phyloP scores from a whole-genome alignment of 2,113 vertebrate genomes.

The Scartelaos histophorus region DNA sequence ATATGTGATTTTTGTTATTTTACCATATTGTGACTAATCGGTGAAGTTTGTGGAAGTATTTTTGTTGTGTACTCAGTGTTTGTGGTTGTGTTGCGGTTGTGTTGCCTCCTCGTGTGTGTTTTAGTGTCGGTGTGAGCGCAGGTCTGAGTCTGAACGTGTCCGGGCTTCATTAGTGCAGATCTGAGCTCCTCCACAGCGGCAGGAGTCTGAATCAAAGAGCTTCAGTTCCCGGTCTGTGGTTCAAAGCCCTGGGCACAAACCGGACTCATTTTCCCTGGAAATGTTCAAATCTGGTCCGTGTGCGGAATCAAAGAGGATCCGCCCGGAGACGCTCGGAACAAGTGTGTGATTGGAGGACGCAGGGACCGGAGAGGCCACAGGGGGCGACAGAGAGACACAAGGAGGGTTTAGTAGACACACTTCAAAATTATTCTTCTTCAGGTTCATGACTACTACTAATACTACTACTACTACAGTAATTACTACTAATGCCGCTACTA shows the following conservation, averaged over 20 bases:
- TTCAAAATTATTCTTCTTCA: no score
- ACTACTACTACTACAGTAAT: no score
- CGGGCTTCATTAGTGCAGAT: constrained; percentile 72
- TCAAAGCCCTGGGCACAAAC: constrained; percentile 77
- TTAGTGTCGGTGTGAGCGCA: constrained; percentile 53
- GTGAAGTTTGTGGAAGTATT: no score
- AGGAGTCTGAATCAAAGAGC: constrained; percentile 77
- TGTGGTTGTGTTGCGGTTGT: constrained; percentile 12
- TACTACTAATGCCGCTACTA: no score
- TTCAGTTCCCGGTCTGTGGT: constrained; percentile 75
- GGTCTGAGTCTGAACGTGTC: constrained; percentile 60
- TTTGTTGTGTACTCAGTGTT: constrained; percentile 54
- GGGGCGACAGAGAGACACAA: constrained; percentile 12
- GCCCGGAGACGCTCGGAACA: constrained; percentile 48
- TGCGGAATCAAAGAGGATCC: constrained; percentile 75
- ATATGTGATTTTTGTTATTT: no score
- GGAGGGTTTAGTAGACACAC: no score
- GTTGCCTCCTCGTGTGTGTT: not conserved
- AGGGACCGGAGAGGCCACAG: constrained; percentile 58
- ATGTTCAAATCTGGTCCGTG: constrained; percentile 77
- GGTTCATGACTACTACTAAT: no score
- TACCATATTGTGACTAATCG: no score
- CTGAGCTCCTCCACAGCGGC: constrained; percentile 75
- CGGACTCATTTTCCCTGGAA: constrained; percentile 77
- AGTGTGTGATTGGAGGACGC: constrained; percentile 68